phyloP scores from a whole-genome alignment of 2,888 invertebrate genomes.

The Escarpia spicata region DNA sequence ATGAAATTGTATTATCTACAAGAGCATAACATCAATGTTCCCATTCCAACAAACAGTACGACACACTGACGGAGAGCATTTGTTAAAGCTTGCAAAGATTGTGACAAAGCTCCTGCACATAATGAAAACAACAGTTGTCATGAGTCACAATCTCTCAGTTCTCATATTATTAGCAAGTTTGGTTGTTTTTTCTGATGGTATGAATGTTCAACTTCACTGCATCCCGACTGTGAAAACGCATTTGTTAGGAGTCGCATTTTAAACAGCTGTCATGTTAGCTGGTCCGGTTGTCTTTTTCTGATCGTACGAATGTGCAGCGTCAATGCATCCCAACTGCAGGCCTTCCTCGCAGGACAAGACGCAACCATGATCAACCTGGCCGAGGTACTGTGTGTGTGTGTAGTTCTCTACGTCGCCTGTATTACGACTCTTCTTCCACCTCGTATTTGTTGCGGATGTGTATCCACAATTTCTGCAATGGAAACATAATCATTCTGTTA shows the following conservation, averaged over 20 bases:
- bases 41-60: background rate
- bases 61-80: background rate
- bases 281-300: background rate
- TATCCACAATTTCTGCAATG: background rate
- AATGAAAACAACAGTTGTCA: background rate
- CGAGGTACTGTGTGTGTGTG: background rate
- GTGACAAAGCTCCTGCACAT: background rate
- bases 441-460: constrained; percentile 9
- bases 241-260: too few species aligned
- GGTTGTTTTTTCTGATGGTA: too few species aligned
- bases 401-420: background rate
- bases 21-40: constrained; percentile 3
- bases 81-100: background rate
- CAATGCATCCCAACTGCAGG: background rate
- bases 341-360: background rate
- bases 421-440: background rate
- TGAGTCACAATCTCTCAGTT: background rate
- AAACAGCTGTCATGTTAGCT: too few species aligned
- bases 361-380: background rate
- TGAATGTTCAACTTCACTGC: too few species aligned
- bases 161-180: too few species aligned
- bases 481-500: background rate
- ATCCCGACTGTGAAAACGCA: too few species aligned
- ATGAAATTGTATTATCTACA: background rate
- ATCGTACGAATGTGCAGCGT: background rate